A percentile compares a stretch with the other conserved stretches of the same genome.
Conservation (phyloP, 2,888 invertebrate genomes). For the Chesias legatella region DNA sequence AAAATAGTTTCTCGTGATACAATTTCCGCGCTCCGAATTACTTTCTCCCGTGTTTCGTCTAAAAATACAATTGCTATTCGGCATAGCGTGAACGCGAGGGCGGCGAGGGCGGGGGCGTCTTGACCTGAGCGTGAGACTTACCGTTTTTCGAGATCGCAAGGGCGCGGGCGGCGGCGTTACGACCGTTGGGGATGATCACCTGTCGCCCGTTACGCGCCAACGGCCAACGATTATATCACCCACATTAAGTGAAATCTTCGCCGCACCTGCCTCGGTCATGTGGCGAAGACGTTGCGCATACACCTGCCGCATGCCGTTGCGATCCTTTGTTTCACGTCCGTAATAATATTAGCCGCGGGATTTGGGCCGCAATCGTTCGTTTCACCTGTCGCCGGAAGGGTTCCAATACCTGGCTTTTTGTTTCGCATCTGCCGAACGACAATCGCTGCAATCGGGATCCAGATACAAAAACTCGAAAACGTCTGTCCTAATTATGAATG, state of each 20-base stretch:
- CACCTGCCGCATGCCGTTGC: conserved; percentile 72
- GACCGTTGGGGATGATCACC: conserved; percentile 78
- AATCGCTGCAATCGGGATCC: conserved; percentile 62
- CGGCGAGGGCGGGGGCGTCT: conserved; percentile 59
- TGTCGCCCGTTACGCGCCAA: conserved; percentile 80
- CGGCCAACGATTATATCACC: conserved; percentile 76
- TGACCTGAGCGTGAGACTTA: conserved; percentile 78
- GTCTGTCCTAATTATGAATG: conserved; percentile 43
- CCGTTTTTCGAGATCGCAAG: conserved; percentile 70
- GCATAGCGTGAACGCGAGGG: conserved; percentile 48
- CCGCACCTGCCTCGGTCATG: conserved; percentile 72
- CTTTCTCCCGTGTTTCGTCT: conserved; percentile 10
- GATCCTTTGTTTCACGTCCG: conserved; percentile 72
- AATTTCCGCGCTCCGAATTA: too few species aligned
- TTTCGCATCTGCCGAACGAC: conserved; percentile 75
- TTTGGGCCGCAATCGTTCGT: conserved; percentile 66
- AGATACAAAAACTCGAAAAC: conserved; percentile 48
- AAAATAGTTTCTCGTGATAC: too few species aligned
- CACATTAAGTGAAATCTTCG: conserved; percentile 74
- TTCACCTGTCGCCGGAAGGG: conserved; percentile 80
- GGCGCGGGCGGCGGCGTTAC: conserved; percentile 64
- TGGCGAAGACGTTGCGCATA: conserved; percentile 75
- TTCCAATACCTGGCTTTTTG: conserved; percentile 74
- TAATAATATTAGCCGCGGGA: conserved; percentile 72
- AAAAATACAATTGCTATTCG: conserved; percentile 45